Percentiles rank a stretch among this genome's conserved stretches.
Evolutionary conservation across 2,113 vertebrate species (phyloP).

Genomic region (Rhagologus leucostigma): DNA sequence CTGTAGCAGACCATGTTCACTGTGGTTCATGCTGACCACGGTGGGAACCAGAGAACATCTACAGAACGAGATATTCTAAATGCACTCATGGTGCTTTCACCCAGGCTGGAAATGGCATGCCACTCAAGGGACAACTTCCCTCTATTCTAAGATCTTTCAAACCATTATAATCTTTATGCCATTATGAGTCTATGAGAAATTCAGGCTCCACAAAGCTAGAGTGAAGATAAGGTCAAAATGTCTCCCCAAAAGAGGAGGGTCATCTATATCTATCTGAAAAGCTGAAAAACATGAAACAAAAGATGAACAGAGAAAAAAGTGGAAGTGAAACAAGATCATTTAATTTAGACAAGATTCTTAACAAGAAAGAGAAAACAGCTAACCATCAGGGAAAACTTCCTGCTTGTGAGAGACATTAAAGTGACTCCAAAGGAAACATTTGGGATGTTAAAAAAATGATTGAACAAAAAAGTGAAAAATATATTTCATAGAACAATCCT

Average conservation of each 20-base stretch:
- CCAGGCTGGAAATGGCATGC: neutral
- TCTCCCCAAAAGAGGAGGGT: neutral
- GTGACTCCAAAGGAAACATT: slow-evolving; percentile 19
- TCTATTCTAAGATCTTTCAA: neutral
- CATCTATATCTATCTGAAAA: neutral
- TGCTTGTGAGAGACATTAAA: neutral
- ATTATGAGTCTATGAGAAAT: neutral
- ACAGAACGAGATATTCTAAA: neutral
- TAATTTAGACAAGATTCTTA: neutral
- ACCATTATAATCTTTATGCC: neutral
- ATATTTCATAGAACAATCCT: neutral
- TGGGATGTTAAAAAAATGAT: neutral
- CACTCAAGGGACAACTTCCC: neutral
- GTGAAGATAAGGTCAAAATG: neutral
- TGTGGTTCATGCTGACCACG: rapidly evolving
- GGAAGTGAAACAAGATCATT: neutral
- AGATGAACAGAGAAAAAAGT: neutral
- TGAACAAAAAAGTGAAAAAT: neutral
- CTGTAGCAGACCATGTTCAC: rapidly evolving
- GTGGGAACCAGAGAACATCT: neutral
- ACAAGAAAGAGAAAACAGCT: neutral
- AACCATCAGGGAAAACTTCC: neutral
- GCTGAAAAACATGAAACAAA: neutral
- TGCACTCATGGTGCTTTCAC: rapidly evolving
- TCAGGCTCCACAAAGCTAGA: neutral